phyloP scores from a whole-genome alignment of 2,113 vertebrate genomes.

The Lonchura striata region DNA sequence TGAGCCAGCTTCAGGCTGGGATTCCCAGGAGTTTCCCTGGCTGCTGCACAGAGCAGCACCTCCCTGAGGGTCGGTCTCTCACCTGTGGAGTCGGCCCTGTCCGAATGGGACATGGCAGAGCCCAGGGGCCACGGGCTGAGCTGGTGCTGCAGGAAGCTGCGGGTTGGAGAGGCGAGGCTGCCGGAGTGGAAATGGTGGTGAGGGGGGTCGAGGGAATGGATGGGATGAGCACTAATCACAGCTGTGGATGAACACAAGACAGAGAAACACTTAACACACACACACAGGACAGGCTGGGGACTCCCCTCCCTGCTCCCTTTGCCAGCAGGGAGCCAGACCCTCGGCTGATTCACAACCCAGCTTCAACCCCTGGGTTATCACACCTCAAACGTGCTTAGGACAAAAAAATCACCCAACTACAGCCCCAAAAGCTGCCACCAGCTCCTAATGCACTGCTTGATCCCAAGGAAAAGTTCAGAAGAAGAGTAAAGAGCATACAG shows the following conservation, averaged over 20 bases:
- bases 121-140: slow-evolving; percentile 82
- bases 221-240: slow-evolving; percentile 99
- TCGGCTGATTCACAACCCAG: background rate
- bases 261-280: slow-evolving; percentile 79
- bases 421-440: background rate
- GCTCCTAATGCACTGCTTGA: background rate
- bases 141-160: slow-evolving; percentile 92
- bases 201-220: slow-evolving; percentile 99
- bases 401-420: background rate
- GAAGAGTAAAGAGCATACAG: background rate
- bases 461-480: background rate
- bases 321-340: background rate
- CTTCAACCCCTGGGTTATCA: background rate
- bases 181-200: slow-evolving; percentile 98
- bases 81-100: slow-evolving; percentile 96
- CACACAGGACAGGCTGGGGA: slow-evolving; percentile 6
- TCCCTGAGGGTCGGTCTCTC: slow-evolving; percentile 63
- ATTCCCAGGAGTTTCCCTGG: background rate
- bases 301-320: background rate
- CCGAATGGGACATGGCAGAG: slow-evolving; percentile 91
- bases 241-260: slow-evolving; percentile 92
- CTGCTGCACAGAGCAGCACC: background rate
- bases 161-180: slow-evolving; percentile 92
- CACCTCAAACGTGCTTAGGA: background rate
- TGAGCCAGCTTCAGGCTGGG: background rate